Evolutionary conservation across 2,888 invertebrate species (phyloP), one percentile per base, ranked within the genome.

Genomic region (Agonum fuliginosum): DNA sequence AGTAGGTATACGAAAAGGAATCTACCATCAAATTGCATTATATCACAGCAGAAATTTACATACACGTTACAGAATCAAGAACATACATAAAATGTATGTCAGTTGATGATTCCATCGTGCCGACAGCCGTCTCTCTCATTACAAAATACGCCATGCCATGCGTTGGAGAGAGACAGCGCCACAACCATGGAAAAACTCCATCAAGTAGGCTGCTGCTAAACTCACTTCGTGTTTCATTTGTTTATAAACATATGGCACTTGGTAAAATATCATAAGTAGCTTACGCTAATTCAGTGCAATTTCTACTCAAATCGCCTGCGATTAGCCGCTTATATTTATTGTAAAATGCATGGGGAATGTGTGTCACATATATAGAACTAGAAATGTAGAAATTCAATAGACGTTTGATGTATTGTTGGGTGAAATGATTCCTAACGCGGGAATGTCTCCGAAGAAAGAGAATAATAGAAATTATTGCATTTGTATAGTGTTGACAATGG

Each of bases 351-450:
- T 10, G 37, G 1, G 12, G 22, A 54, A 54, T 54, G 58, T 62
- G 3, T 62, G 27, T 30, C 58, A 62, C 17, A 30, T 30, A 62
- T 62, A 54, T 54, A 27, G 54, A 54, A 54, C 58, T 62, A 62
- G 54, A 54, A 54, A 54, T 62, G 30, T 62, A 62, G 54, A 54
- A 54, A 54, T 62, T 62, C 58, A 62, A 62, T 54, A 54, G 54
- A n/a, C 22, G 54, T 54, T 12, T 20, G n/a, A 20, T 20, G 20
- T n/a, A 54, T 62, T 62, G 58, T 30, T 14, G 14, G 12, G 5
- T 46, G 46, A 46, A 46, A 46, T 46, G 46, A 46, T 17, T 14
- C 22, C 22, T 22, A 51, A 20, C 54, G 20, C 54, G 54, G 48
- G 48, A 48, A 48, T 19, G 12, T 17, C 2, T 46, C 20, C 54